Conservation (phyloP, 2,113 vertebrate genomes). For the Sisor rabdophorus region DNA sequence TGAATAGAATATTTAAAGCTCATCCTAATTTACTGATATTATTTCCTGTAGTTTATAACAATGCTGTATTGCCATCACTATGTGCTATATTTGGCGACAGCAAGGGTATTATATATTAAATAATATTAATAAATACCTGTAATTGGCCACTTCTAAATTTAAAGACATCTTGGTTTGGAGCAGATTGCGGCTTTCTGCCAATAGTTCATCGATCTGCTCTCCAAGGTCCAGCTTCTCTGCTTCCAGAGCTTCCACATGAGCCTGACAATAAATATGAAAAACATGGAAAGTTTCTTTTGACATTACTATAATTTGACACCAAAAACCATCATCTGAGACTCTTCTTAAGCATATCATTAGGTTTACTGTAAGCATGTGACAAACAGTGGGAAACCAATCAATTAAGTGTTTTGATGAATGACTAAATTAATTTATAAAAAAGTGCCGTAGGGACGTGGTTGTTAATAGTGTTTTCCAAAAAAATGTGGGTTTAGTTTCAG, state of each 20-base stretch:
- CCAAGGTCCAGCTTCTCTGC: slow-evolving; percentile 58
- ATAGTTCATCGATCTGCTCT: slow-evolving; percentile 54
- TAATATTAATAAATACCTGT: slow-evolving; percentile 61
- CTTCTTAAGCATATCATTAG: neutral
- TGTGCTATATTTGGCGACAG: neutral
- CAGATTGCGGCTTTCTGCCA: slow-evolving; percentile 61
- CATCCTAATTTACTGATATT: slow-evolving; percentile 14
- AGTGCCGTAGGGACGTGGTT: too few species aligned
- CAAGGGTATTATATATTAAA: neutral
- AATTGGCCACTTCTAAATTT: slow-evolving; percentile 67
- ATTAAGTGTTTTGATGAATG: neutral
- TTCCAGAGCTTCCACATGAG: slow-evolving; percentile 58
- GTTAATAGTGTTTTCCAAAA: too few species aligned
- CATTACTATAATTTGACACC: too few species aligned
- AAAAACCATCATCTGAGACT: slow-evolving; percentile 3
- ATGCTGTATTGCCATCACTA: neutral
- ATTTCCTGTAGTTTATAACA: neutral
- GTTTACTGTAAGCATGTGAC: neutral
- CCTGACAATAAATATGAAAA: slow-evolving; percentile 58
- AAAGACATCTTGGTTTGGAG: slow-evolving; percentile 66
- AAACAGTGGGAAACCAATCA: neutral
- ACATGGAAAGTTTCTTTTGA: too few species aligned
- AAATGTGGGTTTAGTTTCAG: too few species aligned
- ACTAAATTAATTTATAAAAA: too few species aligned
- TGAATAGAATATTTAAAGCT: slow-evolving; percentile 27